phyloP scores from a whole-genome alignment of 2,888 invertebrate genomes.

The Parthenolecanium corni region DNA sequence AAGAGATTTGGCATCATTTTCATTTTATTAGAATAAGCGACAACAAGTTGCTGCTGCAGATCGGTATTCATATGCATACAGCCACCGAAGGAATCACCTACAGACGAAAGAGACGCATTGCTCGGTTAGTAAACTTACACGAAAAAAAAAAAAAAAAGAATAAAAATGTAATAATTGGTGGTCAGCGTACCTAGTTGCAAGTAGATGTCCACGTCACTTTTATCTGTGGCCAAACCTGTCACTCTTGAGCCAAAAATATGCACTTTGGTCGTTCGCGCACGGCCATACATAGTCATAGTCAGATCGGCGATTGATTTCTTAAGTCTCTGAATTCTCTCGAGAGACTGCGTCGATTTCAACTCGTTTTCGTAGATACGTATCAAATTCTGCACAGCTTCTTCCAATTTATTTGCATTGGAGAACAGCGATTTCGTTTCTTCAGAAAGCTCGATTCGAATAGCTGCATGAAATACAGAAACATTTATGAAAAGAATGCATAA shows the following conservation, averaged over 20 bases:
- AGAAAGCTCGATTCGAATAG: neutral
- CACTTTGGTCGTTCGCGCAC: neutral
- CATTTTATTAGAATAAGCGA: slow-evolving; percentile 7
- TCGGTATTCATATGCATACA: neutral
- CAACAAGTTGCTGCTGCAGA: slow-evolving; percentile 18
- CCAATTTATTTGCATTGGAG: neutral
- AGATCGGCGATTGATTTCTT: neutral
- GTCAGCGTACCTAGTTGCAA: slow-evolving; percentile 30
- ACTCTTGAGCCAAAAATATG: slow-evolving; percentile 32
- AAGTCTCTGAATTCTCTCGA: neutral
- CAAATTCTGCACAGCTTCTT: neutral
- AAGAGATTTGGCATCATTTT: slow-evolving; percentile 9
- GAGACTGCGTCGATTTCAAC: neutral
- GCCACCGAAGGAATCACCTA: slow-evolving; percentile 18
- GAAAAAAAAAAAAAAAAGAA: neutral
- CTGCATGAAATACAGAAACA: neutral
- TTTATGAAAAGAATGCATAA: too few species aligned
- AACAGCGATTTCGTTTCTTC: neutral
- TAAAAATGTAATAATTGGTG: neutral
- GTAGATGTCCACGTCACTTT: slow-evolving; percentile 33
- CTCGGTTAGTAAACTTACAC: neutral
- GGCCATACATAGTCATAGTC: neutral
- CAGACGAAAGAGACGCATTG: neutral
- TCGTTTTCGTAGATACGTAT: slow-evolving; percentile 4
- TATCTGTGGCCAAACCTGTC: slow-evolving; percentile 31